Percentiles rank a stretch among this genome's conserved stretches.
Conservation (phyloP, 1,140 invertebrate genomes). For the Trichomalopsis sarcophagae region DNA sequence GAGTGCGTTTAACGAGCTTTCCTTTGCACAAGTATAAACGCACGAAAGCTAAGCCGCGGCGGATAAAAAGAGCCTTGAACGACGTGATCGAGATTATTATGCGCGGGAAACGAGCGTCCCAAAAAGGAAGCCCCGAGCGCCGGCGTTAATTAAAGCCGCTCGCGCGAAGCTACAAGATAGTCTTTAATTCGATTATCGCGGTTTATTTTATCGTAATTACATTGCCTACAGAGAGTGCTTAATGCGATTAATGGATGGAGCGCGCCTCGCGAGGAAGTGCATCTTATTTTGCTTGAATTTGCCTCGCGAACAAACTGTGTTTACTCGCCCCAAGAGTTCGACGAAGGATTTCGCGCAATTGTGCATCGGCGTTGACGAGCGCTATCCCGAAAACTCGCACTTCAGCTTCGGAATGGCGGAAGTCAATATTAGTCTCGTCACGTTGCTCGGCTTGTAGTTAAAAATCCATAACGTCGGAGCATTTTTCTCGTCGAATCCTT, state of each 20-base stretch:
- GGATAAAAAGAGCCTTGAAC: background rate
- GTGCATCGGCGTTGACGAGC: too few relatives aligned
- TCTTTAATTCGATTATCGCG: background rate
- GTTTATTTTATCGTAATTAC: conserved; percentile 1
- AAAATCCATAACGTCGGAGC: too few relatives aligned
- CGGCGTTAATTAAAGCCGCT: background rate
- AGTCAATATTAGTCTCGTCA: too few relatives aligned
- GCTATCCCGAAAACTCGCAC: too few relatives aligned
- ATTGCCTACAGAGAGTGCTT: background rate
- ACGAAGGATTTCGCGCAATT: too few relatives aligned
- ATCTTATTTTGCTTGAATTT: background rate
- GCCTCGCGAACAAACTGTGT: background rate
- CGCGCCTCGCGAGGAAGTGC: background rate
- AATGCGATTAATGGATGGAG: background rate
- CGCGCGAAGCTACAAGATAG: background rate
- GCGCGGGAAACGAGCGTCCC: background rate
- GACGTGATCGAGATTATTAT: background rate
- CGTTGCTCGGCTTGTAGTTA: too few relatives aligned
- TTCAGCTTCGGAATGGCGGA: too few relatives aligned
- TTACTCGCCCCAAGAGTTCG: too few relatives aligned
- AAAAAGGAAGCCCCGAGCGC: background rate
- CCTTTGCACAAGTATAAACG: too few relatives aligned
- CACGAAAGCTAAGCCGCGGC: too few relatives aligned
- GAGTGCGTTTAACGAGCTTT: conserved; percentile 1
- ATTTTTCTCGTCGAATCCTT: too few relatives aligned